A percentile compares a stretch with the other conserved stretches of the same genome.
Evolutionary conservation across 2,113 vertebrate genomes (phyloP).

Genomic region (Uria lomvia): DNA sequence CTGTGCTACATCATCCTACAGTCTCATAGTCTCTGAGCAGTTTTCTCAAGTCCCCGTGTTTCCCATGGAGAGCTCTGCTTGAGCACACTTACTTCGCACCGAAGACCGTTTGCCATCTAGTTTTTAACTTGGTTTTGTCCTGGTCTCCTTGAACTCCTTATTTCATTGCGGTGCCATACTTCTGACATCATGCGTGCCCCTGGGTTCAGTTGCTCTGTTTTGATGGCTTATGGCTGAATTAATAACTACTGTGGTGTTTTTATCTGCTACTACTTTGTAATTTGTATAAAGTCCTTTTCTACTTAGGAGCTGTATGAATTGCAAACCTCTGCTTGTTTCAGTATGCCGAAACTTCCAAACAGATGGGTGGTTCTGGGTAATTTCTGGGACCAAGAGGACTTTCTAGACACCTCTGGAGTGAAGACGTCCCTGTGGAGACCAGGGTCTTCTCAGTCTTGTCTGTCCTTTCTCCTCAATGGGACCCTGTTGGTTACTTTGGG

Average conservation of each 20-base stretch:
- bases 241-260: neutral
- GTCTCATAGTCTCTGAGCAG: neutral
- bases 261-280: neutral
- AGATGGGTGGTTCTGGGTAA: neutral
- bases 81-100: neutral
- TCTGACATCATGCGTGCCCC: neutral
- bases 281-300: neutral
- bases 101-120: neutral
- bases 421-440: neutral
- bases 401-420: neutral
- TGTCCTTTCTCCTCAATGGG: neutral
- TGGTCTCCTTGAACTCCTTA: neutral
- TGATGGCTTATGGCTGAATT: neutral
- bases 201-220: neutral
- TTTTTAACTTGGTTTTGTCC: neutral
- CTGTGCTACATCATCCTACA: neutral
- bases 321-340: neutral
- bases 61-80: neutral
- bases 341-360: neutral
- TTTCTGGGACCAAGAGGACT: neutral
- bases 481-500: fast-evolving
- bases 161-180: neutral
- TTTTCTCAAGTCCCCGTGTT: neutral
- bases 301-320: neutral
- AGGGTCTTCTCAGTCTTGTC: neutral